Conservation (phyloP, 2,888 invertebrate genomes). For the Dasysyrphus tricinctus region DNA sequence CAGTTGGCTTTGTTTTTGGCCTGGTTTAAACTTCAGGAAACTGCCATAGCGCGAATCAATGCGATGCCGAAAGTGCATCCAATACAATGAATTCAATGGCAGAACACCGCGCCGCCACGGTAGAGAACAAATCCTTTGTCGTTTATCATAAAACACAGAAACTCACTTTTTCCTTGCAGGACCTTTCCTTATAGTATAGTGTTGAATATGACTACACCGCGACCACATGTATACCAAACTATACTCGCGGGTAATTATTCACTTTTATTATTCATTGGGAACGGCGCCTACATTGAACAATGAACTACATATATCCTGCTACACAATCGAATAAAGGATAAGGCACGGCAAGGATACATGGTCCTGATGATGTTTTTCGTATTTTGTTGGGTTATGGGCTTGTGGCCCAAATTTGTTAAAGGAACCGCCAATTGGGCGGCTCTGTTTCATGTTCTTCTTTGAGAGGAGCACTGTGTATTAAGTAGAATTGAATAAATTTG, state of each 20-base stretch:
- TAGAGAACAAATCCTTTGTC: constrained; percentile 64
- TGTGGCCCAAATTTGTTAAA: constrained; percentile 52
- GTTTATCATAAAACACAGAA: constrained; percentile 55
- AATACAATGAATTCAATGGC: constrained; percentile 61
- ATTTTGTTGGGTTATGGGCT: constrained; percentile 22
- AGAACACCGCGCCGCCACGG: not conserved
- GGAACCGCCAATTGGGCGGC: constrained; percentile 64
- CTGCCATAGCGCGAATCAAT: constrained; percentile 52
- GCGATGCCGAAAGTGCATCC: constrained; percentile 64
- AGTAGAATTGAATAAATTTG: constrained; percentile 54
- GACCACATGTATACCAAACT: constrained; percentile 4
- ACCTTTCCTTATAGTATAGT: not conserved
- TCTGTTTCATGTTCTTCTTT: constrained; percentile 60
- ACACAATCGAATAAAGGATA: constrained; percentile 67
- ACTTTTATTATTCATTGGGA: constrained; percentile 66
- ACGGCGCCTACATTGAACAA: constrained; percentile 67
- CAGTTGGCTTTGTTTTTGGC: constrained; percentile 62
- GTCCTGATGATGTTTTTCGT: constrained; percentile 24
- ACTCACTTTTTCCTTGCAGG: constrained; percentile 16
- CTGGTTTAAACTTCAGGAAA: constrained; percentile 21
- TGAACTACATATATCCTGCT: constrained; percentile 32
- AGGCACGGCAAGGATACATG: constrained; percentile 39
- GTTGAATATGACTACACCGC: constrained; percentile 28
- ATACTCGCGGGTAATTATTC: constrained; percentile 69
- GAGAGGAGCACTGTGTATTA: constrained; percentile 18